A percentile compares a stretch with the other conserved stretches of the same genome.
phyloP scores from a whole-genome alignment of 2,888 invertebrate genomes.

The Heliconius ethilla region DNA sequence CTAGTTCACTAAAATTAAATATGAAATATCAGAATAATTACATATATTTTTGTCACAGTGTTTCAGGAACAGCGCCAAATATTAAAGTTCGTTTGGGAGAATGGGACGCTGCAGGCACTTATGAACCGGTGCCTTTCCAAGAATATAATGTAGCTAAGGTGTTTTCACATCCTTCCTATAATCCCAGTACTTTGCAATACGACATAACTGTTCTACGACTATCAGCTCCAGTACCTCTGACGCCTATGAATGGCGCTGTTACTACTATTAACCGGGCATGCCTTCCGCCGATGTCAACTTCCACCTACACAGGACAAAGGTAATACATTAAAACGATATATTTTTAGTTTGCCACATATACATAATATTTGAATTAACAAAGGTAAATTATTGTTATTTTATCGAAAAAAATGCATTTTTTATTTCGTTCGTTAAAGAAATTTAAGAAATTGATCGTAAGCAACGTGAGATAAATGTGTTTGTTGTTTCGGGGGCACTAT shows the following conservation, averaged over 20 bases:
- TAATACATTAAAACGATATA: slow-evolving; percentile 46
- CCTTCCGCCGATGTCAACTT: slow-evolving; percentile 72
- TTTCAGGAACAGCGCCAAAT: slow-evolving; percentile 74
- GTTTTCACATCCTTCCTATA: slow-evolving; percentile 85
- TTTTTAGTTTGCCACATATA: neutral
- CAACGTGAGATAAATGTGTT: too few species aligned
- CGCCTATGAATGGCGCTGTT: slow-evolving; percentile 70
- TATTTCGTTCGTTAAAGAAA: too few species aligned
- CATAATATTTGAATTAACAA: neutral
- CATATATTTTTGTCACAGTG: slow-evolving; percentile 51
- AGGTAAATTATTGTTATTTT: too few species aligned
- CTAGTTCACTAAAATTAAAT: neutral
- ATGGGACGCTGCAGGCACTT: slow-evolving; percentile 86
- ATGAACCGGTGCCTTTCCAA: slow-evolving; percentile 85
- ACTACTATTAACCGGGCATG: slow-evolving; percentile 84
- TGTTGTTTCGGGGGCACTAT: too few species aligned
- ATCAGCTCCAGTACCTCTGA: slow-evolving; percentile 79
- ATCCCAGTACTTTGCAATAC: slow-evolving; percentile 87
- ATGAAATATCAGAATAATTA: neutral
- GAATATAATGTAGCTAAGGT: slow-evolving; percentile 83
- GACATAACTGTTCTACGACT: slow-evolving; percentile 91
- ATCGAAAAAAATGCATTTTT: too few species aligned
- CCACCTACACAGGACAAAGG: slow-evolving; percentile 78
- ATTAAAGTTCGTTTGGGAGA: slow-evolving; percentile 88
- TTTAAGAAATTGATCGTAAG: too few species aligned